Evolutionary conservation across 1,140 invertebrate genomes (phyloP).

Genomic region (Pseudomyrmex concolor): DNA sequence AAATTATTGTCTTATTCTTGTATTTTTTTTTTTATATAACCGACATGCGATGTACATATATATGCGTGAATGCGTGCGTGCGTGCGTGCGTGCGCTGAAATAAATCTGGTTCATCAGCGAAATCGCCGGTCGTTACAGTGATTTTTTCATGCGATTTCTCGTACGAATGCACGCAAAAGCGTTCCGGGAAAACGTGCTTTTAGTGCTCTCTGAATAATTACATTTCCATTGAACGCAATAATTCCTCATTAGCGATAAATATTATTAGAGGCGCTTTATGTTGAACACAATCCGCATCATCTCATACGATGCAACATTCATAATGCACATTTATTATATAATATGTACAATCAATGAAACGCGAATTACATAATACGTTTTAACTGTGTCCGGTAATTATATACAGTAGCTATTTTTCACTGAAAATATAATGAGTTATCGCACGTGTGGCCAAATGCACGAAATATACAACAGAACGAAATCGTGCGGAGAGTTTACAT

Average conservation of each 20-base stretch:
- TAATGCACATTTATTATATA: slow-evolving; percentile 17
- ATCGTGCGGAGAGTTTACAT: not conserved
- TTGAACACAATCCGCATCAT: slow-evolving; percentile 40
- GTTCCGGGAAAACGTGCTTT: slow-evolving; percentile 4
- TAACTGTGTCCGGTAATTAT: not conserved
- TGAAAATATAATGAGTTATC: not conserved
- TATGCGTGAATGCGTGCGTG: not conserved
- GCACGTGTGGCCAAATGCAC: not conserved
- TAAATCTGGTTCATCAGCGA: slow-evolving; percentile 37
- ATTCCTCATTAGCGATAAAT: slow-evolving; percentile 52
- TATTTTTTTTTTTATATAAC: slow-evolving; percentile 16
- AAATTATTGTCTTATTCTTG: slow-evolving; percentile 49
- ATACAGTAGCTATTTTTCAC: slow-evolving; percentile 9
- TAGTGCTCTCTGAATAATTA: slow-evolving; percentile 44
- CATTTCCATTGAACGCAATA: slow-evolving; percentile 50
- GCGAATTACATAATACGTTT: slow-evolving; percentile 32
- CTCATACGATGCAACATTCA: slow-evolving; percentile 28
- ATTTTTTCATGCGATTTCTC: slow-evolving; percentile 36
- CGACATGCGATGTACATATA: not conserved
- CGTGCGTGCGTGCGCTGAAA: slow-evolving; percentile 22
- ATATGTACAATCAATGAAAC: slow-evolving; percentile 18
- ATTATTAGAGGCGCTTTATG: slow-evolving; percentile 53
- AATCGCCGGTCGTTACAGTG: slow-evolving; percentile 2
- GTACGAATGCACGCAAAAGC: not conserved
- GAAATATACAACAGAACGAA: not conserved